These are phyloP conservation scores for Brachionichthys hirsutus DNA, from an alignment of 2,113 vertebrate genomes.

Conservation along the genomic window DNA sequence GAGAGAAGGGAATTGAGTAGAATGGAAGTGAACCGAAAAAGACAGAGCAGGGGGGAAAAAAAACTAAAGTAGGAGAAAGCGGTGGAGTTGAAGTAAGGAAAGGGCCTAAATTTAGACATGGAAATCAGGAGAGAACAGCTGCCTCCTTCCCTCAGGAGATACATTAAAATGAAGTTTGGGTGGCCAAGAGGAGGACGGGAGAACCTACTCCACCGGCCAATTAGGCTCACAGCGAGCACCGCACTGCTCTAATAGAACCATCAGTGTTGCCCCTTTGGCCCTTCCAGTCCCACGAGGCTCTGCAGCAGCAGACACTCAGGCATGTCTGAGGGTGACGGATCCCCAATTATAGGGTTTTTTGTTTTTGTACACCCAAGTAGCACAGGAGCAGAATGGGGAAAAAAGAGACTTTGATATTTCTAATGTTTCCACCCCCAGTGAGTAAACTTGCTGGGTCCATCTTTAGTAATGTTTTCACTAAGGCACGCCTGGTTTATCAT, in stretches of 20 bases:
- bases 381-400: neutral
- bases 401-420: too few species aligned
- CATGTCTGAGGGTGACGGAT: constrained; percentile 42
- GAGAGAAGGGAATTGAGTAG: constrained; percentile 37
- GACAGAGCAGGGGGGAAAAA: constrained; percentile 43
- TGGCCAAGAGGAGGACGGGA: constrained; percentile 64
- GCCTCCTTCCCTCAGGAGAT: constrained; percentile 70
- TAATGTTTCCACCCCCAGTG: too few species aligned
- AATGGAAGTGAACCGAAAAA: constrained; percentile 57
- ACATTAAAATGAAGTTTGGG: constrained; percentile 75
- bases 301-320: constrained; percentile 44
- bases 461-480: too few species aligned
- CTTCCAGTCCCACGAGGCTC: constrained; percentile 51
- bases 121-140: constrained; percentile 75
- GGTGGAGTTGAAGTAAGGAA: constrained; percentile 51
- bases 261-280: constrained; percentile 60
- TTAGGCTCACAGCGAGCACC: constrained; percentile 64
- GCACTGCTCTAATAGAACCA: constrained; percentile 72
- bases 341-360: constrained; percentile 12
- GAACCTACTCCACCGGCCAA: constrained; percentile 74
- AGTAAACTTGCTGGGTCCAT: too few species aligned
- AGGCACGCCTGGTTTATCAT: too few species aligned
- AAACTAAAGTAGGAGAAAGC: constrained; percentile 62
- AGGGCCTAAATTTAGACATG: constrained; percentile 74
- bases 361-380: too few species aligned